These are phyloP conservation scores for Ianthella basta DNA, from an alignment of 37 sponge, comb jelly and placozoan genomes.

Conservation along the genomic window DNA sequence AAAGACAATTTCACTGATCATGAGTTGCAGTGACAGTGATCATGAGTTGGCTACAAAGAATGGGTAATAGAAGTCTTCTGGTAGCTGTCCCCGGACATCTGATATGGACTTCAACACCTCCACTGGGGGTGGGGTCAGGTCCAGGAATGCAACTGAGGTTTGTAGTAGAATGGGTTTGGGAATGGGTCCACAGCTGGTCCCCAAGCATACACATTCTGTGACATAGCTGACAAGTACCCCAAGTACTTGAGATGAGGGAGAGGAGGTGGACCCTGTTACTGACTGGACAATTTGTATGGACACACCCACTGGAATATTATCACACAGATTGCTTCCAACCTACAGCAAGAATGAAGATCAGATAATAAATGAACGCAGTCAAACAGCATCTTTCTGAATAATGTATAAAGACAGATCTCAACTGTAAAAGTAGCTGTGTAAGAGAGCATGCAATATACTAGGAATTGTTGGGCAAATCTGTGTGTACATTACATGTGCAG, in stretches of 20 bases:
- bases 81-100: conserved; percentile 32
- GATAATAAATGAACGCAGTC: too few species aligned
- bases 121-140: conserved; percentile 20
- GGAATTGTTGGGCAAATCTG: too few species aligned
- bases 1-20: too few species aligned
- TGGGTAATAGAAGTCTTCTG: conserved; percentile 58
- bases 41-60: conserved; percentile 56
- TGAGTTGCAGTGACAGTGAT: too few species aligned
- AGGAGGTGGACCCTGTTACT: conserved; percentile 23
- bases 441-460: too few species aligned
- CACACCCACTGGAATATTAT: conserved; percentile 16
- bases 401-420: too few species aligned
- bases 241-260: conserved; percentile 9
- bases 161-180: conserved; percentile 21
- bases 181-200: background rate
- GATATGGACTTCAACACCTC: conserved; percentile 28
- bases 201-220: conserved; percentile 1
- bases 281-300: background rate
- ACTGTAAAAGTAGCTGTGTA: too few species aligned
- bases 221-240: background rate
- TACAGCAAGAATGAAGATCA: too few species aligned
- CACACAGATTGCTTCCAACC: too few species aligned
- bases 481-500: too few species aligned
- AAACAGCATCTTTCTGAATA: too few species aligned
- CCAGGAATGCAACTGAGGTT: conserved; percentile 34